Percentiles rank a stretch among this genome's conserved stretches.
These are phyloP conservation scores for Tricholauxania praeusta DNA, from an alignment of 2,888 invertebrate genomes.

Conservation along the genomic window DNA sequence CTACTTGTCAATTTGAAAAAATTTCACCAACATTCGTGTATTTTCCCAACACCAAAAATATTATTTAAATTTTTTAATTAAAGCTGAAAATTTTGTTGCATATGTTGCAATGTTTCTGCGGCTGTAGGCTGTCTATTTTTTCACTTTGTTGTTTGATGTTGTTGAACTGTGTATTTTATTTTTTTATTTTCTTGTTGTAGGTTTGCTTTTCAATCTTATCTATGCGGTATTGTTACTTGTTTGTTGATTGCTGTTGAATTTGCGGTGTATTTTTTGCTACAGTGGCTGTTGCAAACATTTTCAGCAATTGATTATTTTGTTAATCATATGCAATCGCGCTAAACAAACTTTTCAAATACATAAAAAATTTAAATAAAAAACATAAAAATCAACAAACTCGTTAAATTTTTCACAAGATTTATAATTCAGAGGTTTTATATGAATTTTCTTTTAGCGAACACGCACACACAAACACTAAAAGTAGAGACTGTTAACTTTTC, in stretches of 20 bases:
- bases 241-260: slow-evolving; percentile 8
- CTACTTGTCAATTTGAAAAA: slow-evolving; percentile 7
- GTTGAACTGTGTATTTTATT: slow-evolving; percentile 14
- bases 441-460: too few relatives aligned
- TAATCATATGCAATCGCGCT: slow-evolving; percentile 33
- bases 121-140: too few relatives aligned
- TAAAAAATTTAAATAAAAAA: neutral
- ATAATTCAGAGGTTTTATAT: too few relatives aligned
- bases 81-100: slow-evolving; percentile 32
- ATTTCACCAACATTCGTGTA: slow-evolving; percentile 38
- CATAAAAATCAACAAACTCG: neutral
- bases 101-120: slow-evolving; percentile 11
- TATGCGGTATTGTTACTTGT: slow-evolving; percentile 19
- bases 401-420: neutral
- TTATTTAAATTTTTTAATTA: slow-evolving; percentile 28
- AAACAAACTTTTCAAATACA: neutral
- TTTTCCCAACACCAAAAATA: slow-evolving; percentile 1
- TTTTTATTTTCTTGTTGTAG: neutral
- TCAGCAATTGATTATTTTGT: slow-evolving; percentile 27
- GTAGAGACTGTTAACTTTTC: too few relatives aligned
- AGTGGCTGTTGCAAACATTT: slow-evolving; percentile 34
- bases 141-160: slow-evolving; percentile 21
- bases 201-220: neutral
- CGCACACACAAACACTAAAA: too few relatives aligned
- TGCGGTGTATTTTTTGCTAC: slow-evolving; percentile 8